Conservation (phyloP, 2,888 invertebrate species). For the Neoaliturus tenellus region DNA sequence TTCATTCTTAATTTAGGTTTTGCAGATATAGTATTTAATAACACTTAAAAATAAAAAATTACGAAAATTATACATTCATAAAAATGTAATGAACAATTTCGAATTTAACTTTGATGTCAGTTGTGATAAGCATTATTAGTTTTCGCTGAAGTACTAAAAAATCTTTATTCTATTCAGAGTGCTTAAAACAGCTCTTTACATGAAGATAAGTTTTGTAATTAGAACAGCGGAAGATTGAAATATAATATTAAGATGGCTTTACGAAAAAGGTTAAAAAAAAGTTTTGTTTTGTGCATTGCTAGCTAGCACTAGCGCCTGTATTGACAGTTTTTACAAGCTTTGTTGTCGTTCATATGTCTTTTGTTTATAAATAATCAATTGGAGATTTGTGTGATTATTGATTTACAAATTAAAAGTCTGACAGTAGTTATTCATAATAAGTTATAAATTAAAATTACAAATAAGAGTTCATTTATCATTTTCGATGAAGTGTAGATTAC, state of each 20-base stretch:
- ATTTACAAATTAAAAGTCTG: background rate
- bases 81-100: no score
- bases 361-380: slow-evolving; percentile 39
- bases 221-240: no score
- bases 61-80: no score
- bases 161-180: no score
- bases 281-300: background rate
- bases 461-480: background rate
- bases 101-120: no score
- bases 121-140: no score
- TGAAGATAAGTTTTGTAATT: no score
- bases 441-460: background rate
- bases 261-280: background rate
- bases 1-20: no score
- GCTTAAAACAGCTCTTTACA: no score
- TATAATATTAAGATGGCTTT: background rate
- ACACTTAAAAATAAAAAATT: no score
- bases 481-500: background rate
- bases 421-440: background rate
- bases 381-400: background rate
- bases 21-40: no score
- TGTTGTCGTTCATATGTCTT: slow-evolving; percentile 7
- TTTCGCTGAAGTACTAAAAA: no score
- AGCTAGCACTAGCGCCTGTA: background rate
- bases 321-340: slow-evolving; percentile 6